A percentile compares a stretch with the other conserved stretches of the same genome.
Evolutionary conservation across 2,797 vertebrate genomes (phyloP).

Genomic region (Cuculus canorus): DNA sequence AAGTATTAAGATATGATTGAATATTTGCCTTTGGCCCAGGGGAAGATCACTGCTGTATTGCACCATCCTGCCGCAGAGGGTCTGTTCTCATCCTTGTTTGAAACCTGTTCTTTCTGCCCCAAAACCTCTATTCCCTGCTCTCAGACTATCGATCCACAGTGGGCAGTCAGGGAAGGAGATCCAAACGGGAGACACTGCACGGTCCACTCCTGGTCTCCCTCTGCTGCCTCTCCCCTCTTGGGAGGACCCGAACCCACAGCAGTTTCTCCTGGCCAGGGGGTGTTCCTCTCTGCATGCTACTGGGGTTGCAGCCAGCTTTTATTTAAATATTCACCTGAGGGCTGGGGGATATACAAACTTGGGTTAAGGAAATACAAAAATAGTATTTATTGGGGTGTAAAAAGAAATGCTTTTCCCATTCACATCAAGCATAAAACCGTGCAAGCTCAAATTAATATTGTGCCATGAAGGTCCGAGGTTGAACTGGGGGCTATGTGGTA

Average conservation of each 20-base stretch:
- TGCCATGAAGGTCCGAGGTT: background rate
- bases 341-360: background rate
- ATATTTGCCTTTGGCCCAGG: background rate
- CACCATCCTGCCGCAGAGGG: background rate
- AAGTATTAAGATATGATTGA: background rate
- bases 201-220: background rate
- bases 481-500: background rate
- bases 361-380: background rate
- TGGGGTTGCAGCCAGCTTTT: background rate
- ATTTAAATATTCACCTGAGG: background rate
- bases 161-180: background rate
- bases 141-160: background rate
- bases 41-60: background rate
- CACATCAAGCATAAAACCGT: fast-evolving
- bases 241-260: background rate
- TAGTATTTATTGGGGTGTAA: background rate
- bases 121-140: background rate
- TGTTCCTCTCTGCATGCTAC: fast-evolving
- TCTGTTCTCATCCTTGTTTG: background rate
- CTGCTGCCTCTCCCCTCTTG: fast-evolving
- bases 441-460: background rate
- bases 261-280: background rate
- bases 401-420: background rate
- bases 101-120: background rate
- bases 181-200: background rate